Evolutionary conservation across 2,113 vertebrate species (phyloP).

Genomic region (western clawed frog (Xenopus tropicalis)): UCB_Xtro_10.0 CM004448.2:39472501-39473000

Average conservation of each 20-base stretch:
- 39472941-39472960: slow-evolving; percentile 77
- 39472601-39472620: slow-evolving; percentile 19
- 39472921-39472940: slow-evolving; percentile 85
- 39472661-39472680: slow-evolving; percentile 18
- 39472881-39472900: slow-evolving; percentile 56
- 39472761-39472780: slow-evolving; percentile 15
- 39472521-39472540: not conserved
- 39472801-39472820: slow-evolving; percentile 80
- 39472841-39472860: slow-evolving; percentile 66
- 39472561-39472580: not conserved
- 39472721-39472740: slow-evolving; percentile 27
- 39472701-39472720: slow-evolving; percentile 35
- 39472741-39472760: slow-evolving; percentile 27
- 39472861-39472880: slow-evolving; percentile 51
- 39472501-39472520: not conserved
- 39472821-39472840: slow-evolving; percentile 81
- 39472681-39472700: slow-evolving; percentile 6
- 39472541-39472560: not conserved
- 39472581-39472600: not conserved
- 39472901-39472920: slow-evolving; percentile 65
- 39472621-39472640: slow-evolving; percentile 15
- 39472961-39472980: slow-evolving; percentile 74
- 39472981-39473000: slow-evolving; percentile 37
- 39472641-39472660: slow-evolving; percentile 27
- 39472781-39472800: slow-evolving; percentile 52